A percentile compares a stretch with the other conserved stretches of the same genome.
Evolutionary conservation across 2,113 vertebrate genomes (phyloP).

Genomic region (Oncorhynchus keta): DNA sequence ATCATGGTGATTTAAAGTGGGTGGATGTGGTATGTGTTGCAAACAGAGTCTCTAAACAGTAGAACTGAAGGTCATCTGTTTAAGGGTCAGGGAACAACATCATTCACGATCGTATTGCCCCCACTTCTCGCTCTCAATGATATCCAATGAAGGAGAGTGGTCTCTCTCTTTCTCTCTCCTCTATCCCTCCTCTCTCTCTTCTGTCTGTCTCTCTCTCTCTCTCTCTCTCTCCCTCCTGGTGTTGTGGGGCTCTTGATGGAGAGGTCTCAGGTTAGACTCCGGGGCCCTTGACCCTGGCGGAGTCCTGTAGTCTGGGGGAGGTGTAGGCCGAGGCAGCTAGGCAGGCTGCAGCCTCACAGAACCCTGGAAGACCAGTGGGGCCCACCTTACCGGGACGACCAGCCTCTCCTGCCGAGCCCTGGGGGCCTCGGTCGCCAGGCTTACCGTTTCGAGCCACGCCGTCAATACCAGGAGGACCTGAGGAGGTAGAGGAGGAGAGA

Average conservation of each 20-base stretch:
- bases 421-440: conserved; percentile 82
- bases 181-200: no score
- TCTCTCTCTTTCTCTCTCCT: conserved; percentile 17
- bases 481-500: background rate
- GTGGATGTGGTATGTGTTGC: conserved; percentile 39
- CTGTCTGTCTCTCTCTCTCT: background rate
- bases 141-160: conserved; percentile 59
- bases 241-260: conserved; percentile 36
- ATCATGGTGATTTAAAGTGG: conserved; percentile 52
- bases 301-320: conserved; percentile 83
- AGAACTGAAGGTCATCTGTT: conserved; percentile 48
- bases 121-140: conserved; percentile 45
- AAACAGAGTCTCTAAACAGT: conserved; percentile 35
- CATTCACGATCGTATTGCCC: conserved; percentile 50
- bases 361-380: conserved; percentile 80
- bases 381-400: conserved; percentile 83
- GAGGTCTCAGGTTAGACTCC: conserved; percentile 58
- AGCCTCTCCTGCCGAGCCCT: conserved; percentile 78
- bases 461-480: conserved; percentile 85
- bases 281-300: conserved; percentile 85
- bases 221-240: conserved; percentile 31
- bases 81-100: conserved; percentile 31
- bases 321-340: conserved; percentile 90
- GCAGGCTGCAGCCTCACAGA: conserved; percentile 87
- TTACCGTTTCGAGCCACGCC: conserved; percentile 84